phyloP scores from a whole-genome alignment of 64 coral and sea anemone genomes.

The Exaiptasia diaphana region DNA sequence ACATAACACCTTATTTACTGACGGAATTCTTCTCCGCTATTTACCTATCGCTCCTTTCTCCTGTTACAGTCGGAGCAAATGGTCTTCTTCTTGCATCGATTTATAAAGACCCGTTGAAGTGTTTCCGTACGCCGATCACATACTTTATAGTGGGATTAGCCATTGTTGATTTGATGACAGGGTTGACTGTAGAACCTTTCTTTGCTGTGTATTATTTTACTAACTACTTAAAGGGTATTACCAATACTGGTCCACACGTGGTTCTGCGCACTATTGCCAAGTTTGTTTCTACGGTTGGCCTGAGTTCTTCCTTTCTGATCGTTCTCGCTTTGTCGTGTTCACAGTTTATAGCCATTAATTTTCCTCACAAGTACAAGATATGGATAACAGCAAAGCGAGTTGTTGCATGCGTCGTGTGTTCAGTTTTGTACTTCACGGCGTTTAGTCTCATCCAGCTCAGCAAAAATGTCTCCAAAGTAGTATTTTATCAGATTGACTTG shows the following conservation, averaged over 20 bases:
- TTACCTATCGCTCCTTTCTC: constrained; percentile 45
- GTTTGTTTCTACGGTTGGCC: constrained; percentile 48
- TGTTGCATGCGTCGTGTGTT: constrained; percentile 9
- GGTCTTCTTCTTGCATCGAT: constrained; percentile 60
- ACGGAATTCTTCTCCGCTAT: constrained; percentile 58
- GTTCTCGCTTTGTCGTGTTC: constrained; percentile 62
- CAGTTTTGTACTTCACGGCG: constrained; percentile 41
- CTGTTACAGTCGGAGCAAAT: constrained; percentile 67
- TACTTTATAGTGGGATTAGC: constrained; percentile 78
- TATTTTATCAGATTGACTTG: constrained; percentile 28
- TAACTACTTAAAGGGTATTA: constrained; percentile 6
- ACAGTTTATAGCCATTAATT: constrained; percentile 71
- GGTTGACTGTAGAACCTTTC: constrained; percentile 61
- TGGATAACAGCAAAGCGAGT: constrained; percentile 54
- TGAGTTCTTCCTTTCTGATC: constrained; percentile 73
- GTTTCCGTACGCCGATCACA: constrained; percentile 63
- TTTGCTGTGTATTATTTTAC: constrained; percentile 63
- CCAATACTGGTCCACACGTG: background rate
- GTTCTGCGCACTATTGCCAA: background rate
- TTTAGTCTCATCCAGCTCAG: constrained; percentile 63
- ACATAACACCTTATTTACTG: constrained; percentile 29
- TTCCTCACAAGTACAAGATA: constrained; percentile 67
- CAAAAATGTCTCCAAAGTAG: background rate
- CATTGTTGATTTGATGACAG: constrained; percentile 68
- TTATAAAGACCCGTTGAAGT: constrained; percentile 65